phyloP scores from a whole-genome alignment of 2,113 vertebrate species.

The Columba janthina region DNA sequence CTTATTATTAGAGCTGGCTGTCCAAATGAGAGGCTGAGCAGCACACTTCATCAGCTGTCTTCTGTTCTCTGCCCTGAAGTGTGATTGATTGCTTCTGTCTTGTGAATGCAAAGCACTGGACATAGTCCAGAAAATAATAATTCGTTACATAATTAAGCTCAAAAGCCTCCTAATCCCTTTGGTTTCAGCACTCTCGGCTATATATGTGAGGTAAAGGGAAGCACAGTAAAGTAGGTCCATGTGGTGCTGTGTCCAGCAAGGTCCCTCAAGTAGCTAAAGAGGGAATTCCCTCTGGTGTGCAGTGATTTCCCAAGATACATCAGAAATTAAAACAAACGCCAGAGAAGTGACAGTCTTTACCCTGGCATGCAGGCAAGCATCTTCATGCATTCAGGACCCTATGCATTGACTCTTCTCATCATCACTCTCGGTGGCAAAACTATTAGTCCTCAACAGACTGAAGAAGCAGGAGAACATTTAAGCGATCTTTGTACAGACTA shows the following conservation, averaged over 20 bases:
- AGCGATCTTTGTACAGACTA: too few relatives aligned
- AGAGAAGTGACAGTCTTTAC: rapidly evolving
- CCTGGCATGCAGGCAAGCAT: not conserved
- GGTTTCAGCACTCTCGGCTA: rapidly evolving
- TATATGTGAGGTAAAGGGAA: not conserved
- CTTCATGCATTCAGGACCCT: not conserved
- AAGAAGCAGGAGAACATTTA: not conserved
- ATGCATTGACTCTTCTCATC: rapidly evolving
- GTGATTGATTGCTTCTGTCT: not conserved
- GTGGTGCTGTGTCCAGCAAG: rapidly evolving
- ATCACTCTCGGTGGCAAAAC: not conserved
- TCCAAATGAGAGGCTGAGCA: not conserved
- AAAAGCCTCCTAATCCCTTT: not conserved
- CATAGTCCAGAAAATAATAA: not conserved
- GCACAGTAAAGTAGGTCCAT: rapidly evolving
- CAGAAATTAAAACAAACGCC: not conserved
- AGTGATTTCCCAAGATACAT: rapidly evolving
- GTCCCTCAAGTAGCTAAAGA: not conserved
- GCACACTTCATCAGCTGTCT: not conserved
- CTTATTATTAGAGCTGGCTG: not conserved
- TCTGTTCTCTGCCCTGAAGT: not conserved
- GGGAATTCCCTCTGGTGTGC: not conserved
- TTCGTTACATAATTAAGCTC: not conserved
- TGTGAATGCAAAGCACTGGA: not conserved
- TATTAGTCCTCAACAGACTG: not conserved